These are phyloP conservation scores for Suillia variegata DNA, from an alignment of 2,888 invertebrate genomes.

Conservation along the genomic window DNA sequence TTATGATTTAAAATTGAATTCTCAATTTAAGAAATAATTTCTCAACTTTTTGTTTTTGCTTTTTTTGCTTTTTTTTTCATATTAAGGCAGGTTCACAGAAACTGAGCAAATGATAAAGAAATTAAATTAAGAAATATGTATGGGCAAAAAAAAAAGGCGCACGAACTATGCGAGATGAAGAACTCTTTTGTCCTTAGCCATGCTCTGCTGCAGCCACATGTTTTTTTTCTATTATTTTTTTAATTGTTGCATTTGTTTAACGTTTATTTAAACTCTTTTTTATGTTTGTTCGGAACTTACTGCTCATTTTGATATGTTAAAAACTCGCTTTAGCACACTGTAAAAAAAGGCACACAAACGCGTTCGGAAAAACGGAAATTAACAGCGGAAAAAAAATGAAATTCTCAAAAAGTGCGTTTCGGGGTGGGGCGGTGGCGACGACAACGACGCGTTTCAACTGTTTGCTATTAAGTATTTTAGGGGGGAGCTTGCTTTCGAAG, in stretches of 20 bases:
- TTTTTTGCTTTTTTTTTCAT: not conserved
- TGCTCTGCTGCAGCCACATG: slow-evolving; percentile 23
- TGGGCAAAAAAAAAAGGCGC: too few relatives aligned
- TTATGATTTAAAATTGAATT: slow-evolving; percentile 1
- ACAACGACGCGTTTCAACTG: too few relatives aligned
- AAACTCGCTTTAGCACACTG: not conserved
- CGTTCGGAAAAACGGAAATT: too few relatives aligned
- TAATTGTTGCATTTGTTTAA: slow-evolving; percentile 5
- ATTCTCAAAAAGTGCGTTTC: slow-evolving; percentile 3
- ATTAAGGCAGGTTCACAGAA: not conserved
- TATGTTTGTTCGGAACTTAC: slow-evolving; percentile 36
- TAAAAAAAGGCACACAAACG: not conserved
- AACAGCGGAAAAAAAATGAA: too few relatives aligned
- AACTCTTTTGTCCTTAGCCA: slow-evolving; percentile 8
- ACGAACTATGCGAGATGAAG: not conserved
- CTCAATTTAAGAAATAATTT: not conserved
- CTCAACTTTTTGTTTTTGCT: not conserved
- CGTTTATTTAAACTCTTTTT: slow-evolving; percentile 12
- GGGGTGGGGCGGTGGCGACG: not conserved
- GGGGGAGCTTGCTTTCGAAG: too few relatives aligned
- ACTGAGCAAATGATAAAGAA: not conserved
- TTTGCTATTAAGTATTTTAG: too few relatives aligned
- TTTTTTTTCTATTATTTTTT: slow-evolving; percentile 13
- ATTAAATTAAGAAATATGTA: not conserved
- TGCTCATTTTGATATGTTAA: slow-evolving; percentile 43